Evolutionary conservation across 2,113 vertebrate genomes (phyloP).

Genomic region (Neodon shergylaensis): DNA sequence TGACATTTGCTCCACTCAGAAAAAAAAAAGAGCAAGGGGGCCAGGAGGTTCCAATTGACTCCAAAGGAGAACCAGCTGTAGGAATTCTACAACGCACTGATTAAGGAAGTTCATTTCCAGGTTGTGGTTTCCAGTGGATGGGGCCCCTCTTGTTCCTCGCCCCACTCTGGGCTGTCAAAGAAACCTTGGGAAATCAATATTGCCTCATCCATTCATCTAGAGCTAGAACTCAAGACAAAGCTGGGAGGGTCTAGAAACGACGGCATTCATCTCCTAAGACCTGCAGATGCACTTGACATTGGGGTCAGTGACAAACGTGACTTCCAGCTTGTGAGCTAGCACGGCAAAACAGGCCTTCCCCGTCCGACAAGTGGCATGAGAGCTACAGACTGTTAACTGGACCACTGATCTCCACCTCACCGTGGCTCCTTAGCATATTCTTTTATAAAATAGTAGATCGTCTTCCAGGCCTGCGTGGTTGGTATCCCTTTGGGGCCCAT

Average conservation of each 20-base stretch:
- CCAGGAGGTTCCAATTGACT: slow-evolving; percentile 75
- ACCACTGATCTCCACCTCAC: not conserved
- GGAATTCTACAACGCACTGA: slow-evolving; percentile 45
- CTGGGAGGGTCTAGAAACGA: slow-evolving; percentile 26
- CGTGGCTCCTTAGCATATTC: not conserved
- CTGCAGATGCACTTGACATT: not conserved
- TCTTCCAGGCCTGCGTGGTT: not conserved
- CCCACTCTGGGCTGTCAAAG: slow-evolving; percentile 1
- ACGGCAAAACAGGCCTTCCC: not conserved
- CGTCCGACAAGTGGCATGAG: not conserved
- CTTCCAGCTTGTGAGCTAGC: not conserved
- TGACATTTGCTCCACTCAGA: slow-evolving; percentile 61
- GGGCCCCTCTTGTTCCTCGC: slow-evolving; percentile 3
- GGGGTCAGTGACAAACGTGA: not conserved
- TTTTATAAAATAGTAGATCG: not conserved
- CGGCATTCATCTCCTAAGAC: not conserved
- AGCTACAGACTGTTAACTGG: not conserved
- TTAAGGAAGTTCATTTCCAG: slow-evolving; percentile 79
- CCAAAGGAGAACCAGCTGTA: slow-evolving; percentile 79
- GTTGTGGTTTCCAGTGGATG: slow-evolving; percentile 65
- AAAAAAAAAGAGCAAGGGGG: slow-evolving; percentile 54
- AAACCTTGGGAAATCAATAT: not conserved
- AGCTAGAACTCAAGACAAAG: slow-evolving; percentile 52
- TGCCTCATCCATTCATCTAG: not conserved
- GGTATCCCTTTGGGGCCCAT: not conserved